Evolutionary conservation across 2,797 vertebrate genomes (phyloP), one percentile per base, ranked within the genome.

Genomic region (Tangara arthus): DNA sequence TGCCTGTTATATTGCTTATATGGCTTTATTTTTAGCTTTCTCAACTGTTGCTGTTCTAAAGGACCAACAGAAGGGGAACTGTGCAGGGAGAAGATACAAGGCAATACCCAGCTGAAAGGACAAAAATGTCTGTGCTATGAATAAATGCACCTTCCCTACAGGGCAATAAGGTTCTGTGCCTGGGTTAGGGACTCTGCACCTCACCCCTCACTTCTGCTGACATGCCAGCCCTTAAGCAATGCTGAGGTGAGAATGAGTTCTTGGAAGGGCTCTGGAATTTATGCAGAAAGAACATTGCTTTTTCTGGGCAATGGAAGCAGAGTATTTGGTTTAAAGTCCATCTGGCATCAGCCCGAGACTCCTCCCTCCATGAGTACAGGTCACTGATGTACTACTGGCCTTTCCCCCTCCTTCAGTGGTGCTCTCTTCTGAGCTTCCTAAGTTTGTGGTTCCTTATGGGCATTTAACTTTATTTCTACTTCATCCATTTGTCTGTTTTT

Each of bases 1-100:
- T 95, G 96, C 92, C 81, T 93, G 71, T 97, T 95, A 92, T n/a
- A 39, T 94, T 95, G 96, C 86, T 93, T 96, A 65, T 69, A 81
- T 28, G 60, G 90, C 61, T 92, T 96, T 91, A 92, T 95, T 87
- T 95, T 91, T 96, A 93, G 84, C 59, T 71, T 88, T 90, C 82
- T 89, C 57, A 59, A 11, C 27, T 44, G 49, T 77, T 89, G 63
- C 70, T 89, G 26, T 92, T 88, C 49, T 83, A 57, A 89, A 95
- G 60, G 55, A 50, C 37, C 88, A 89, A 64, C 68, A 78, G 86
- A 87, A 92, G 64, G 44, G 59, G 76, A 70, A 12, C 42, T 27
- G 35, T n/a, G 37, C 20, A 78, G 32, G 35, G 78, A 75, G 65
- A 91, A 89, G 63, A 86, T 75, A 65, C 16, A 50, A 55, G 24